Percentiles rank a stretch among this genome's conserved stretches.
phyloP scores from a whole-genome alignment of 2,113 vertebrate genomes.

The Corythornis cristatus region DNA sequence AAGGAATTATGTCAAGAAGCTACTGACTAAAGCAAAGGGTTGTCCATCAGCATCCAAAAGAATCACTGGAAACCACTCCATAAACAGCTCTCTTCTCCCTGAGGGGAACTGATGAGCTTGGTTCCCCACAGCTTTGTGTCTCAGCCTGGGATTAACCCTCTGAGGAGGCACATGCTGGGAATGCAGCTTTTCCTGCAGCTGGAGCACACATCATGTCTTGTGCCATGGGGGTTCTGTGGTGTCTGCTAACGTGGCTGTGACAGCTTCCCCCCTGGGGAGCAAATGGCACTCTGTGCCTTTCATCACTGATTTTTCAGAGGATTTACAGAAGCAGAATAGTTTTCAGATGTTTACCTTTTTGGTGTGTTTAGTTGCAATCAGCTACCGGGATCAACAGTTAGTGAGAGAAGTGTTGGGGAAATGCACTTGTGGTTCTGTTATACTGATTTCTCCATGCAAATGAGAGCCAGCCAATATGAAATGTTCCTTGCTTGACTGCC shows the following conservation, averaged over 20 bases:
- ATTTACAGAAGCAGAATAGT: neutral
- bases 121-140: neutral
- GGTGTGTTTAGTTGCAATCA: neutral
- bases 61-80: neutral
- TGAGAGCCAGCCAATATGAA: neutral
- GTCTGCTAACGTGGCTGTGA: neutral
- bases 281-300: accelerated
- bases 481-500: neutral
- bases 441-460: neutral
- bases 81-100: neutral
- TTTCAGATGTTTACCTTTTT: neutral
- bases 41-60: neutral
- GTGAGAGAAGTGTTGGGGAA: neutral
- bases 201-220: neutral
- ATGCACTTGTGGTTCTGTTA: neutral
- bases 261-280: neutral
- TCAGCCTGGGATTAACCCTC: neutral
- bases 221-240: neutral
- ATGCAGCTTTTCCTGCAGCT: neutral
- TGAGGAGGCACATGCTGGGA: neutral
- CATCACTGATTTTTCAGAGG: neutral
- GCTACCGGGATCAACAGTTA: neutral
- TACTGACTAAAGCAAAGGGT: neutral
- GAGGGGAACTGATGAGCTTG: neutral
- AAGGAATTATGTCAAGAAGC: neutral